Base-by-base conservation (phyloP, 2,797 vertebrate species). In the Danio jaintianensis region DNA sequence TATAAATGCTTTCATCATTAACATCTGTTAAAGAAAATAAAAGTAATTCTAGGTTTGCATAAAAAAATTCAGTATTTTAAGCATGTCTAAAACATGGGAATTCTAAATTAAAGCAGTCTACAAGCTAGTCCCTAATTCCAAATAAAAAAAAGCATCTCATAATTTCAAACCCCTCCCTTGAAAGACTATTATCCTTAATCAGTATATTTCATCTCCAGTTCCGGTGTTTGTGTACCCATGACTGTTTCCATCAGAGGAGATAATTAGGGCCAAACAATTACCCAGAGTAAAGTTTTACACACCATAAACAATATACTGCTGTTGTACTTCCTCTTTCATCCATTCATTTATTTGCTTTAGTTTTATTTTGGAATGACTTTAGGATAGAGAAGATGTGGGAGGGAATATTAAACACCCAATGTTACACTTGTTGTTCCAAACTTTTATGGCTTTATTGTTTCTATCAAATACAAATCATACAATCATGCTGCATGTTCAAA, bases 171-270 rank as follows among this genome's bases (percentile, higher is more conserved):
- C 85, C 75, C 50, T 89, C 88, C 89, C 70, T 64, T 82, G 82
- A 90, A 89, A 89, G 82, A 88, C 83, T 83, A 89, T 93, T 89
- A 79, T 85, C 86, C 73, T 81, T 88, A 85, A 85, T 77, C 87
- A 81, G 56, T 48, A 88, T 84, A 84, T 75, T 80, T 75, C 80
- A 73, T 85, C 66, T 69, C 88, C 40, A 43, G 75, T 88, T 82
- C 87, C 82, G 42, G 42, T 56, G 52, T 75, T 42, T 69, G 18
- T 29, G 45, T 83, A 86, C 47, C 55, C 48, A 76, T 61, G 72
- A 61, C 81, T 55, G 40, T 69, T 69, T 79, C 78, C 56, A 82
- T 82, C 83, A 71, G 67, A 73, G 74, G 71, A 81, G 76, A 79
- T 85, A 74, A 81, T 85, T 83, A 85, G 64, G 40, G 75, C 75